Conservation (phyloP, 2,888 invertebrate species). For the Drosophila rellima region DNA sequence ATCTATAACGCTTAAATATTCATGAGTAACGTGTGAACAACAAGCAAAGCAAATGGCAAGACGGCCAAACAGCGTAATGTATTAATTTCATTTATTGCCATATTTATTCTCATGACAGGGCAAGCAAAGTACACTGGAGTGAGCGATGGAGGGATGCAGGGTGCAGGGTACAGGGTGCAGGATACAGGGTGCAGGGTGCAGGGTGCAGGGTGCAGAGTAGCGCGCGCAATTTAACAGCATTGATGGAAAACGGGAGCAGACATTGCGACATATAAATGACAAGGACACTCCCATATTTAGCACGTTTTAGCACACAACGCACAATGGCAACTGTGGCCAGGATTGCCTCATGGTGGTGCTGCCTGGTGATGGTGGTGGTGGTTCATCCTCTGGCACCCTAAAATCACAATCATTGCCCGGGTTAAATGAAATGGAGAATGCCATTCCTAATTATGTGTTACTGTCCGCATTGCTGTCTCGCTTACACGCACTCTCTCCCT, state of each 20-base stretch:
- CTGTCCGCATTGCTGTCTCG: conserved; percentile 10
- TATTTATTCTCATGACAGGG: conserved; percentile 73
- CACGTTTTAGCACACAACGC: conserved; percentile 71
- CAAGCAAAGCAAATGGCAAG: conserved; percentile 29
- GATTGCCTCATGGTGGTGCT: conserved; percentile 33
- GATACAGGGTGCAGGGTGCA: neutral
- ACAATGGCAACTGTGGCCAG: conserved; percentile 78
- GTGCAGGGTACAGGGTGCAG: neutral
- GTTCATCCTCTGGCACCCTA: conserved; percentile 62
- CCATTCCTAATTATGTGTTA: conserved; percentile 78
- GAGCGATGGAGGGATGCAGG: neutral
- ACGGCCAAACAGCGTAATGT: conserved; percentile 62
- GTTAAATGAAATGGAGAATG: conserved; percentile 84
- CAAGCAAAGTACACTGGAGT: neutral
- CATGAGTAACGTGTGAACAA: conserved; percentile 74
- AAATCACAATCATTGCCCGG: conserved; percentile 66
- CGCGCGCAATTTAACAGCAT: conserved; percentile 46
- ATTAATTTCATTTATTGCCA: conserved; percentile 83
- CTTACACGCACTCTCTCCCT: neutral
- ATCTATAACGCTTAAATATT: conserved; percentile 71
- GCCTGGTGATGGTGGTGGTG: conserved; percentile 40
- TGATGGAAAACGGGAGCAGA: conserved; percentile 61
- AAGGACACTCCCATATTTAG: conserved; percentile 85
- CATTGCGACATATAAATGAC: conserved; percentile 82
- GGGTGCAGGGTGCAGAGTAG: conserved; percentile 8